Evolutionary conservation across 2,888 invertebrate genomes (phyloP).

Genomic region (Meghimatium bilineatum): DNA sequence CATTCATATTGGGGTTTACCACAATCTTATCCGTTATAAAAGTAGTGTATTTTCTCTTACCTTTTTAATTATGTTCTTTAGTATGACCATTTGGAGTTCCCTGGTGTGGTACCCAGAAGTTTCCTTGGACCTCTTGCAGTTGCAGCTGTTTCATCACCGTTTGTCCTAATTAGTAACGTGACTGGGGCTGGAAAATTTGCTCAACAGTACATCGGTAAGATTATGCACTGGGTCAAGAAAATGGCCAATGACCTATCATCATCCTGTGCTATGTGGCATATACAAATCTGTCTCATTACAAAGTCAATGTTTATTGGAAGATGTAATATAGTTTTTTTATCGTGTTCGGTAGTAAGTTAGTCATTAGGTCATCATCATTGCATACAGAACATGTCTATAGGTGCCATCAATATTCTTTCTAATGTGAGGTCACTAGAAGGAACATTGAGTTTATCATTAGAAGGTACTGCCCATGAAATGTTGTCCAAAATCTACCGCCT

Average conservation of each 20-base stretch:
- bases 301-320: no score
- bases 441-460: no score
- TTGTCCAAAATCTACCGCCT: no score
- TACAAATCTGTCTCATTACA: neutral
- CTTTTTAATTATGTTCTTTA: slow-evolving; percentile 78
- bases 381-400: no score
- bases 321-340: no score
- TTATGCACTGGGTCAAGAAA: neutral
- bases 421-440: no score
- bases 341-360: no score
- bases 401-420: no score
- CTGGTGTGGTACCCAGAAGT: slow-evolving; percentile 95
- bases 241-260: neutral
- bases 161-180: slow-evolving; percentile 71
- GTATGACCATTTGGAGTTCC: slow-evolving; percentile 99
- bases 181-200: slow-evolving; percentile 88
- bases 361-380: no score
- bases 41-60: neutral
- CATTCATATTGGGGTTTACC: no score
- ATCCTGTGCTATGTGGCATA: neutral
- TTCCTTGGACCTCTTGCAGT: slow-evolving; percentile 94
- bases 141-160: slow-evolving; percentile 86
- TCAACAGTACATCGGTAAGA: slow-evolving; percentile 84
- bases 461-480: no score
- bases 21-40: no score